phyloP scores from a whole-genome alignment of 1,140 invertebrate genomes.

The Dreissena rostriformis region DNA sequence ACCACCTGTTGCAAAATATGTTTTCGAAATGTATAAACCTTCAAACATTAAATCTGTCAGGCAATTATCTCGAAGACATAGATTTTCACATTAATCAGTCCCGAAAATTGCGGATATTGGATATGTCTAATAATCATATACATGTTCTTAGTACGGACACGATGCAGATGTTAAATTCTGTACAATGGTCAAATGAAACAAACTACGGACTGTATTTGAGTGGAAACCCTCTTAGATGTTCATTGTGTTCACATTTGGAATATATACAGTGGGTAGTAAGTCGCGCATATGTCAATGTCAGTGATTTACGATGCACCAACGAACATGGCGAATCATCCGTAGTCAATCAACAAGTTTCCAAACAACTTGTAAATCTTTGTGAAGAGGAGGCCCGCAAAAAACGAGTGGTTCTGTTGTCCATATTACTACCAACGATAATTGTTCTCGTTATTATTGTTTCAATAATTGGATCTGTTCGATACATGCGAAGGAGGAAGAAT shows the following conservation, averaged over 20 bases:
- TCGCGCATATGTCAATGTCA: background rate
- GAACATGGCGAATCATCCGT: background rate
- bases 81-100: background rate
- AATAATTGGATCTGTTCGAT: background rate
- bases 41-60: background rate
- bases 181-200: background rate
- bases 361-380: background rate
- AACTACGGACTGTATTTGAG: background rate
- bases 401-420: background rate
- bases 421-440: background rate
- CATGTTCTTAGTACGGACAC: background rate
- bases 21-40: background rate
- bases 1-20: background rate
- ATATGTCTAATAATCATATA: constrained; percentile 6
- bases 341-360: background rate
- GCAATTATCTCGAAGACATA: constrained; percentile 7
- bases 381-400: constrained; percentile 1
- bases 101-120: background rate
- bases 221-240: background rate
- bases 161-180: background rate
- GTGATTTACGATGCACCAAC: background rate
- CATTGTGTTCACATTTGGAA: background rate
- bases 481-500: background rate
- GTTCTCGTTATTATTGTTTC: background rate
- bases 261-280: background rate